Evolutionary conservation across 2,113 vertebrate species (phyloP).

Genomic region (Cranoglanis bouderius): DNA sequence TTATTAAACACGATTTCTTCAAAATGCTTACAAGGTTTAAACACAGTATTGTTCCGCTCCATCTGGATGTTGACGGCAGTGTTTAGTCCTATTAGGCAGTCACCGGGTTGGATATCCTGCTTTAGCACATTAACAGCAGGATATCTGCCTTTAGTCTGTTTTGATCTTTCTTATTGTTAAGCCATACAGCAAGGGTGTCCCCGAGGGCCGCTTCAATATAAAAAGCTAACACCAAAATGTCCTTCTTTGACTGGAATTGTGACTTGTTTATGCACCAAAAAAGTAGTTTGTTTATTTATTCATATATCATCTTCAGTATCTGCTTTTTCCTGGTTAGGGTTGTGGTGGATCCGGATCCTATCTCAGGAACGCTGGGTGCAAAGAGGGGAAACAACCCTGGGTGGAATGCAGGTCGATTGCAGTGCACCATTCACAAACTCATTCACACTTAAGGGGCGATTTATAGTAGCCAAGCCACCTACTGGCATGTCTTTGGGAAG

Average conservation of each 20-base stretch:
- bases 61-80: constrained; percentile 17
- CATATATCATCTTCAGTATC: background rate
- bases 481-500: background rate
- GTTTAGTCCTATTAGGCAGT: constrained; percentile 38
- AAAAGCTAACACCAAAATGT: constrained; percentile 19
- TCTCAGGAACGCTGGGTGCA: background rate
- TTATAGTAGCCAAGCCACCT: background rate
- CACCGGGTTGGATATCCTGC: constrained; percentile 13
- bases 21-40: constrained; percentile 21
- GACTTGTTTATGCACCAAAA: background rate
- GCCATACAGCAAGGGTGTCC: constrained; percentile 2
- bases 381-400: background rate
- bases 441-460: background rate
- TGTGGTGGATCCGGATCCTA: background rate
- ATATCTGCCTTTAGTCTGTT: constrained; percentile 31
- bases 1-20: constrained; percentile 3
- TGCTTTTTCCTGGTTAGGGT: background rate
- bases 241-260: background rate
- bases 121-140: constrained; percentile 34
- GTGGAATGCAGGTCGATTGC: background rate
- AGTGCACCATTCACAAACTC: background rate
- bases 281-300: background rate
- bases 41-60: constrained; percentile 24
- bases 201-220: constrained; percentile 21
- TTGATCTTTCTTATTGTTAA: constrained; percentile 17